Base-by-base conservation (phyloP, 2,113 vertebrate genomes). In the Neopipo cinnamomea region DNA sequence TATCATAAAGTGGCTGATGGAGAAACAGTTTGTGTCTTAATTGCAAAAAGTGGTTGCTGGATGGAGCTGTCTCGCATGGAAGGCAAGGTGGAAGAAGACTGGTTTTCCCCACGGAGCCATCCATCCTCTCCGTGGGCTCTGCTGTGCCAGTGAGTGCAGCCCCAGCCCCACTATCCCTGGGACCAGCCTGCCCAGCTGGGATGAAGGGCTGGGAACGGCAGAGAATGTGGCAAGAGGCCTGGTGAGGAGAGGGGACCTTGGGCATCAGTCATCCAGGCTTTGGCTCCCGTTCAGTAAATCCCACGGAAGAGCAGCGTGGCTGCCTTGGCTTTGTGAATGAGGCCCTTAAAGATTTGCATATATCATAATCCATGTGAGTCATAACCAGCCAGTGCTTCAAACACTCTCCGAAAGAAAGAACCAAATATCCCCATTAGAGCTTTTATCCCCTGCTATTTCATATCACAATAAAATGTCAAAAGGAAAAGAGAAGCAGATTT, bases 391-490 rank as follows among this genome's bases (percentile, higher is more conserved):
- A 65, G 74, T 7, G 55, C 93, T 94, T 86, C 66, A 94, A 97
- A 96, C 41, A 24, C 61, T 88, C 82, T 30, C 77, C 20, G 28
- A 84, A 92, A 88, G 77, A 88, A 85, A 94, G 89, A 92, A 86
- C 85, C 88, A 92, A 97, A 97, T 91, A 96, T 91, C 81, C 78
- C 93, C 76, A 84, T 96, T 89, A 95, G 86, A 67, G 83, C 80
- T 90, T 96, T 89, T 91, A 88, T 91, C 95, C 81, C 94, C 92
- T 76, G 95, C 96, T 89, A 88, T 95, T 95, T 96, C 86, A 21
- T 76, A 91, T 94, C 96, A 95, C 94, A 96, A 96, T 97, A 92
- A 97, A 97, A 97, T 96, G 97, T 97, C 97, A 96, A 88, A 95
- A 95, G 90, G 88, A 95, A 96, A 88, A 97, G 93, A 96, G 95